These are phyloP conservation scores for Drosophila novamexicana DNA, from an alignment of 1,140 invertebrate genomes.

Conservation along the genomic window DNA sequence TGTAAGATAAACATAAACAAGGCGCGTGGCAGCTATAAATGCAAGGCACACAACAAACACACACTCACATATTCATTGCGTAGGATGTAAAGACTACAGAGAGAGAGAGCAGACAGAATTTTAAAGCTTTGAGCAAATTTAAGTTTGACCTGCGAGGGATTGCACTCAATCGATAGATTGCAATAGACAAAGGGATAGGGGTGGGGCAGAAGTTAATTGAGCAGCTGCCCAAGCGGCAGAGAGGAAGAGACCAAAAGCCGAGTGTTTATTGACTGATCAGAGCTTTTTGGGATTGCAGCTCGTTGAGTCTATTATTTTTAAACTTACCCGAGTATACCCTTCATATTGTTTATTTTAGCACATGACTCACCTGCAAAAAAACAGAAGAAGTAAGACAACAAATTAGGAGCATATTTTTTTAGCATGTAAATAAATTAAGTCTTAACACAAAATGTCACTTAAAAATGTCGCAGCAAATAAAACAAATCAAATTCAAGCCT, in stretches of 20 bases:
- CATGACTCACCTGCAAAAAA: slow-evolving; percentile 53
- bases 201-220: too few relatives aligned
- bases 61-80: slow-evolving; percentile 66
- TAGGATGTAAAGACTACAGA: slow-evolving; percentile 59
- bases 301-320: too few relatives aligned
- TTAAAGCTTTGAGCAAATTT: neutral
- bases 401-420: slow-evolving; percentile 22
- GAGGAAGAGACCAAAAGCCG: neutral
- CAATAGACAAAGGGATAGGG: too few relatives aligned
- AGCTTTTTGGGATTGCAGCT: too few relatives aligned
- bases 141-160: slow-evolving; percentile 23
- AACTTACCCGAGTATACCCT: slow-evolving; percentile 11
- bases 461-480: slow-evolving; percentile 14
- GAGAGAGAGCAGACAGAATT: slow-evolving; percentile 1
- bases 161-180: neutral
- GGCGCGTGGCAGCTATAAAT: slow-evolving; percentile 37
- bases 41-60: slow-evolving; percentile 24
- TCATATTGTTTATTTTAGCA: slow-evolving; percentile 3
- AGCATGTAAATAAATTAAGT: slow-evolving; percentile 46
- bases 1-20: slow-evolving; percentile 57
- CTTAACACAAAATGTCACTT: slow-evolving; percentile 38
- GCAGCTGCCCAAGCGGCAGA: neutral
- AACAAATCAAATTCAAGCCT: slow-evolving; percentile 48
- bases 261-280: too few relatives aligned
- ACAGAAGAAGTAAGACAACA: slow-evolving; percentile 16